phyloP scores from a whole-genome alignment of 2,888 invertebrate genomes.

The Ethmia dodecea region DNA sequence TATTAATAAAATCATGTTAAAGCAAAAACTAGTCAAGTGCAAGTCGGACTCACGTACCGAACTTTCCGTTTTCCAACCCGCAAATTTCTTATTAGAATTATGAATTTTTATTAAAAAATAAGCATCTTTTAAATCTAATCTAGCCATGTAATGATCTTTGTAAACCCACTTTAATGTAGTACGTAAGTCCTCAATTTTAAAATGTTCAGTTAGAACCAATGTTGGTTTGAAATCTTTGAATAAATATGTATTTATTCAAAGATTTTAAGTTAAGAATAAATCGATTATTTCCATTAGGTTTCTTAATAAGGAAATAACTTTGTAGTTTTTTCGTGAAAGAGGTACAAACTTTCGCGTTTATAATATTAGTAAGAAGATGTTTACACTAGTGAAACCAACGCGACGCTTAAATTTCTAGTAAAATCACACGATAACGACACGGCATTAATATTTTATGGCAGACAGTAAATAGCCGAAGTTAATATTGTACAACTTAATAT shows the following conservation, averaged over 20 bases:
- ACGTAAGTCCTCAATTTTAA: slow-evolving; percentile 19
- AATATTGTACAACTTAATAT: slow-evolving; percentile 22
- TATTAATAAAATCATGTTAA: neutral
- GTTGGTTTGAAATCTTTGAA: no score
- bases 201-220: slow-evolving; percentile 13
- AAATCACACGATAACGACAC: neutral
- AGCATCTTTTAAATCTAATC: neutral
- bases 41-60: no score
- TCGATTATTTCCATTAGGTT: slow-evolving; percentile 13
- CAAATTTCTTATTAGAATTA: neutral
- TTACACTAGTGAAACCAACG: no score
- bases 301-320: slow-evolving; percentile 4
- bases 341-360: no score
- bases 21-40: no score
- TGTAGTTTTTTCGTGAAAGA: no score
- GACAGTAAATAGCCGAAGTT: slow-evolving; percentile 24
- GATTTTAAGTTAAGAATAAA: slow-evolving; percentile 18
- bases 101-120: slow-evolving; percentile 3
- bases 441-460: slow-evolving; percentile 10
- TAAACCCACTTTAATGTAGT: slow-evolving; percentile 13
- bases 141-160: slow-evolving; percentile 10
- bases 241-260: slow-evolving; percentile 17
- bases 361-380: no score
- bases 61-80: no score
- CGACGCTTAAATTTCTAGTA: no score